Percentiles rank a stretch among this genome's conserved stretches.
Conservation (phyloP, 2,797 vertebrate species). For the Etheostoma nigrum region DNA sequence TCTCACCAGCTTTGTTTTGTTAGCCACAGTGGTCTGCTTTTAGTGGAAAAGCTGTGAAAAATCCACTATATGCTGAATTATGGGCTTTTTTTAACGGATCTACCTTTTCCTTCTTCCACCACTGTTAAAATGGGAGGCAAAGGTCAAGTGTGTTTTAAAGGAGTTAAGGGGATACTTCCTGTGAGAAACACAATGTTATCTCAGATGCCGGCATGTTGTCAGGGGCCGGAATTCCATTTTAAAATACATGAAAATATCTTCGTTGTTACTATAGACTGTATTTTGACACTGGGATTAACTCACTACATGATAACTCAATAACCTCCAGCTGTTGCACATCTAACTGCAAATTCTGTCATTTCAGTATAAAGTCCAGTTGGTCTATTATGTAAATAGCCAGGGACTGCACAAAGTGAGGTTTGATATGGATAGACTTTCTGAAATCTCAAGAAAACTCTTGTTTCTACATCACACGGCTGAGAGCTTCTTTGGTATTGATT, state of each 20-base stretch:
- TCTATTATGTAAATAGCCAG: constrained; percentile 51
- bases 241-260: constrained; percentile 12
- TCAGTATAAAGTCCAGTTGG: constrained; percentile 25
- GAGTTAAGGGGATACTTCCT: constrained; percentile 42
- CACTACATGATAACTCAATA: constrained; percentile 28
- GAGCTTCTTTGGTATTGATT: constrained; percentile 54
- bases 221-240: constrained; percentile 2
- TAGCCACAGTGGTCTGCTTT: no score
- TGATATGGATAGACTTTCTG: constrained; percentile 47
- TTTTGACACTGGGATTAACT: constrained; percentile 23
- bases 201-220: not conserved
- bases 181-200: constrained; percentile 6
- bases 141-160: constrained; percentile 10
- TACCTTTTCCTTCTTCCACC: not conserved
- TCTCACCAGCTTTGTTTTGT: no score
- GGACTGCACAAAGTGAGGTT: constrained; percentile 46
- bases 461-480: constrained; percentile 44
- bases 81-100: no score
- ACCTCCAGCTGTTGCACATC: constrained; percentile 43
- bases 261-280: not conserved
- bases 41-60: no score
- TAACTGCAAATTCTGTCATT: constrained; percentile 29
- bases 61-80: no score
- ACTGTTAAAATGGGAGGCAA: constrained; percentile 10
- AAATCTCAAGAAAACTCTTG: constrained; percentile 53